phyloP scores from a whole-genome alignment of 2,113 vertebrate genomes.

The Tyrannus savana region DNA sequence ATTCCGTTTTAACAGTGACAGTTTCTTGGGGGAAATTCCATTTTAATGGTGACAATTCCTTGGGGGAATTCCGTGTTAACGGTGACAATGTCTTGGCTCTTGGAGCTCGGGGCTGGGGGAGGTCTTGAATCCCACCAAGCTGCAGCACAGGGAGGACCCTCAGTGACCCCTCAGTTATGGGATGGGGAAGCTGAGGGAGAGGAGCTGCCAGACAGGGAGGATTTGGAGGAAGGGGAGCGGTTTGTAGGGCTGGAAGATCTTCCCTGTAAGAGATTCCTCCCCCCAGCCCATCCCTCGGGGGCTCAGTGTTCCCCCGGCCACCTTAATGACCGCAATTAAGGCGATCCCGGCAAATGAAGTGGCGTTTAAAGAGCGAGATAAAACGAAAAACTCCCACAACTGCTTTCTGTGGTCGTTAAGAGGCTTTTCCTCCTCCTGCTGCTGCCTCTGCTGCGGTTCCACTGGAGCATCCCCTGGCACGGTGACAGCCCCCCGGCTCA shows the following conservation, averaged over 20 bases:
- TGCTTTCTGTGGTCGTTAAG: not conserved
- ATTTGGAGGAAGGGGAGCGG: not conserved
- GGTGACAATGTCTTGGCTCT: no score
- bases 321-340: not conserved
- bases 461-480: not conserved
- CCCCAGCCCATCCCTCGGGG: not conserved
- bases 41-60: no score
- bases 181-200: not conserved
- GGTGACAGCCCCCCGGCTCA: not conserved
- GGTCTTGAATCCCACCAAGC: rapidly evolving
- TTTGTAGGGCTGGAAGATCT: not conserved
- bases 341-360: not conserved
- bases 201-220: rapidly evolving
- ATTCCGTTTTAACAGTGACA: not conserved
- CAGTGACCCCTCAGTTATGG: not conserved
- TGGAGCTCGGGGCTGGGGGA: not conserved
- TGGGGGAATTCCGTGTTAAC: not conserved
- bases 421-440: not conserved
- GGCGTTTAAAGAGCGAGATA: not conserved
- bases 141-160: rapidly evolving
- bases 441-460: not conserved
- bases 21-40: no score
- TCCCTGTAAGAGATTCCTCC: not conserved
- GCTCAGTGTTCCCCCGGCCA: not conserved
- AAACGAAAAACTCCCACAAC: not conserved